Evolutionary conservation across 2,888 invertebrate genomes (phyloP).

Genomic region (Pantelozetes paolii): DNA sequence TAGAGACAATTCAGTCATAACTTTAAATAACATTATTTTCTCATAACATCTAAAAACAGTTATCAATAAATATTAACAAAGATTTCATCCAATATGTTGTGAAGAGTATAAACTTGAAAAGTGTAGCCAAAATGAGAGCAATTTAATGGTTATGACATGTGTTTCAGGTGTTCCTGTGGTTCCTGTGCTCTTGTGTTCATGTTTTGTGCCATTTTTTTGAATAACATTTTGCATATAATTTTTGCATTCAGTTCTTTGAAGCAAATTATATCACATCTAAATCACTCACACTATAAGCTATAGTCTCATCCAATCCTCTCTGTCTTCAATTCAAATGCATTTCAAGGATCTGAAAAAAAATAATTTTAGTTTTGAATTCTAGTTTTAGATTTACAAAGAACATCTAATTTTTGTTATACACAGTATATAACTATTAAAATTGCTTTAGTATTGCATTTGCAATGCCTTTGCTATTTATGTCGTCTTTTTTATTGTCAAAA

Average conservation of each 20-base stretch:
- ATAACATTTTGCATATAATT: not conserved
- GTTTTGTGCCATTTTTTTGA: slow-evolving; percentile 14
- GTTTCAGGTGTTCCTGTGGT: too few relatives aligned
- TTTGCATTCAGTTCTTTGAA: slow-evolving; percentile 6
- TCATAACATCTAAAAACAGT: not conserved
- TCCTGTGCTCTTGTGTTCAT: too few relatives aligned
- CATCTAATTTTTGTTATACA: not conserved
- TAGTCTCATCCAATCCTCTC: not conserved
- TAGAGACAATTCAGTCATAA: too few relatives aligned
- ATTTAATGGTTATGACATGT: not conserved
- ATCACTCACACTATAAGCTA: not conserved
- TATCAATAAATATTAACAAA: not conserved
- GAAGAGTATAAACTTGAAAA: too few relatives aligned
- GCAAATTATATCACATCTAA: slow-evolving; percentile 20
- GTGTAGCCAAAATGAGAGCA: too few relatives aligned
- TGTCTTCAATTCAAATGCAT: too few relatives aligned
- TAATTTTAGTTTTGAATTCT: not conserved
- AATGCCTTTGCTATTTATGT: slow-evolving; percentile 8
- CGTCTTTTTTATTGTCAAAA: slow-evolving; percentile 4
- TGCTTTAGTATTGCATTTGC: not conserved
- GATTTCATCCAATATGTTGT: not conserved
- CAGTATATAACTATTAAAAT: not conserved
- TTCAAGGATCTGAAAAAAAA: too few relatives aligned
- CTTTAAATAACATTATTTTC: too few relatives aligned
- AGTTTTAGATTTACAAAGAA: not conserved